Conservation (phyloP, 2,888 invertebrate species). For the Chaitophorus viminalis region DNA sequence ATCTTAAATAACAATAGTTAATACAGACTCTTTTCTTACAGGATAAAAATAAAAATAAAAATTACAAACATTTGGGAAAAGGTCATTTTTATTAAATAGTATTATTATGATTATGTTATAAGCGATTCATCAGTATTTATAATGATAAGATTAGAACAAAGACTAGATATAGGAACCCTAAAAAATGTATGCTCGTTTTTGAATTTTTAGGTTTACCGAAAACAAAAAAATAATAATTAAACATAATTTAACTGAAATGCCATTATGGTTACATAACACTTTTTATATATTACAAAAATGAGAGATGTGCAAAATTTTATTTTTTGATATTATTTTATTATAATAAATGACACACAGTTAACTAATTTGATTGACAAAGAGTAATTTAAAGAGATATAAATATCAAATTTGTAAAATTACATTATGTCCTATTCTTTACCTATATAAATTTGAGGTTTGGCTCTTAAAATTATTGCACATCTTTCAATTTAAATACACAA, state of each 20-base stretch:
- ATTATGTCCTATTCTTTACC: background rate
- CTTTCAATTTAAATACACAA: conserved; percentile 28
- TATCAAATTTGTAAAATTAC: background rate
- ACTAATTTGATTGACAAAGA: background rate
- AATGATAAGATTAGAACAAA: conserved; percentile 31
- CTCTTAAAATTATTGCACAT: background rate
- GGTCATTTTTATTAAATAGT: background rate
- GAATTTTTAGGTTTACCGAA: background rate
- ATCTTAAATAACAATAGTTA: conserved; percentile 52
- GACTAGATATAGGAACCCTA: conserved; percentile 55
- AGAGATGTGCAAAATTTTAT: background rate
- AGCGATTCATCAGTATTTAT: background rate
- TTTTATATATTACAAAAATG: conserved; percentile 8
- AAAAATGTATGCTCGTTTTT: conserved; percentile 11
- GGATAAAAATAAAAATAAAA: conserved; percentile 34
- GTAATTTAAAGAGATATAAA: background rate
- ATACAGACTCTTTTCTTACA: conserved; percentile 10
- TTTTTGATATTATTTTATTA: background rate
- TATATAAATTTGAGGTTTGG: background rate
- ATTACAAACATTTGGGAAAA: background rate
- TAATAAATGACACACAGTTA: background rate
- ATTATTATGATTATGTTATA: background rate
- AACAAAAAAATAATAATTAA: conserved; percentile 9
- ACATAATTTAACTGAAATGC: conserved; percentile 11
- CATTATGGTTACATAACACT: background rate